Conservation (phyloP, 2,113 vertebrate genomes). For the Ranitomeya imitator region DNA sequence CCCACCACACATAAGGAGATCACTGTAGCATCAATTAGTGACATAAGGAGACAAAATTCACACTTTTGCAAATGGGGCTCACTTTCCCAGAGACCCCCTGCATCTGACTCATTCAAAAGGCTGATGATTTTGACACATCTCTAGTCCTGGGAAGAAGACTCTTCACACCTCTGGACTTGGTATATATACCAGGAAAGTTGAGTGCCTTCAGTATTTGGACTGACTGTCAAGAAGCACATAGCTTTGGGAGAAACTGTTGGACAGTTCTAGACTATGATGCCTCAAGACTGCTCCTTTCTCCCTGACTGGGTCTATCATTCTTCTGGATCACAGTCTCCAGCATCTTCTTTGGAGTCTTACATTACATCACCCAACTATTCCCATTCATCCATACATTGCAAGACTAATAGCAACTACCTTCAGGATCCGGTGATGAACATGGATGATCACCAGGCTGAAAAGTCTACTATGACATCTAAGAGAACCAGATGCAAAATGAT, state of each 20-base stretch:
- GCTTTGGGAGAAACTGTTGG: slow-evolving; percentile 66
- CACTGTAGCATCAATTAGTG: slow-evolving; percentile 57
- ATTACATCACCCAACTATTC: slow-evolving; percentile 55
- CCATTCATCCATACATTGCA: slow-evolving; percentile 42
- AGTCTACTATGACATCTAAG: slow-evolving; percentile 40
- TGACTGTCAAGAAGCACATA: slow-evolving; percentile 54
- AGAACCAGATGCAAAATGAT: slow-evolving; percentile 66
- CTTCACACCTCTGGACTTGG: slow-evolving; percentile 75
- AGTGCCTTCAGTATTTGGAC: slow-evolving; percentile 58
- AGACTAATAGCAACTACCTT: slow-evolving; percentile 54
- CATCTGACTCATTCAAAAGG: slow-evolving; percentile 55
- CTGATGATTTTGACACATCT: slow-evolving; percentile 60
- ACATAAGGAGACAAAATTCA: slow-evolving; percentile 78
- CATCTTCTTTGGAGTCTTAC: slow-evolving; percentile 68
- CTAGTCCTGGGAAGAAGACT: slow-evolving; percentile 79
- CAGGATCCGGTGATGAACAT: slow-evolving; percentile 26
- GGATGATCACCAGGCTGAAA: slow-evolving; percentile 9
- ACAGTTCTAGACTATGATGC: slow-evolving; percentile 48
- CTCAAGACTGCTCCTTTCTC: slow-evolving; percentile 61
- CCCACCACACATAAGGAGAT: slow-evolving; percentile 57
- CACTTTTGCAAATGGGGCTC: slow-evolving; percentile 71
- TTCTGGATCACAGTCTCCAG: slow-evolving; percentile 76
- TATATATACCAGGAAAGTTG: slow-evolving; percentile 70
- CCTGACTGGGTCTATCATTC: slow-evolving; percentile 68
- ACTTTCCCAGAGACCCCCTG: slow-evolving; percentile 74